Evolutionary conservation across 2,888 invertebrate species (phyloP).

Genomic region (Drosophila robusta): DNA sequence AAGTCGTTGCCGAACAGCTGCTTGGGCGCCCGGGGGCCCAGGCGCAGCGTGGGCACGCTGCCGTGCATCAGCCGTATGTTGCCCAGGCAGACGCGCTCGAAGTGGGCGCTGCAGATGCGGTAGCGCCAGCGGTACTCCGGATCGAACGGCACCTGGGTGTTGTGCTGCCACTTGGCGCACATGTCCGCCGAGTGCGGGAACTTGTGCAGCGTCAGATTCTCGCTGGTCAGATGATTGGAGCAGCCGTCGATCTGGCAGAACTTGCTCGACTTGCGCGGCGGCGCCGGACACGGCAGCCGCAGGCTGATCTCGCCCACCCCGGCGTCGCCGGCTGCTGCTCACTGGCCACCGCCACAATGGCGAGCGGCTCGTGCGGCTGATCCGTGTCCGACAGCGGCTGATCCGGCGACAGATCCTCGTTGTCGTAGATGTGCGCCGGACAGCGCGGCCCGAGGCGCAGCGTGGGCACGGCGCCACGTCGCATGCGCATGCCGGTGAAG

Average conservation of each 20-base stretch:
- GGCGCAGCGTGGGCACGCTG: slow-evolving; percentile 74
- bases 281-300: slow-evolving; percentile 46
- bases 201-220: slow-evolving; percentile 70
- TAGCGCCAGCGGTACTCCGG: slow-evolving; percentile 72
- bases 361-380: background rate
- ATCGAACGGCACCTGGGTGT: slow-evolving; percentile 72
- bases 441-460: slow-evolving; percentile 54
- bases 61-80: slow-evolving; percentile 66
- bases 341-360: background rate
- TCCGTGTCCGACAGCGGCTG: background rate
- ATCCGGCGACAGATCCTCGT: slow-evolving; percentile 33
- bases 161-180: slow-evolving; percentile 74
- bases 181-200: slow-evolving; percentile 65
- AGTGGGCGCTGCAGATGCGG: slow-evolving; percentile 77
- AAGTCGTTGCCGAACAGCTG: slow-evolving; percentile 68
- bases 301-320: slow-evolving; percentile 13
- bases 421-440: slow-evolving; percentile 53
- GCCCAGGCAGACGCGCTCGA: slow-evolving; percentile 66
- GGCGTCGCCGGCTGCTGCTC: too few relatives aligned
- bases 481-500: slow-evolving; percentile 60
- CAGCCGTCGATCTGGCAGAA: slow-evolving; percentile 73
- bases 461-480: slow-evolving; percentile 75
- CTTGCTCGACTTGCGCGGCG: slow-evolving; percentile 68
- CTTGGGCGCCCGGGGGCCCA: slow-evolving; percentile 55
- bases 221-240: slow-evolving; percentile 60